Base-by-base conservation (phyloP, 2,113 vertebrate genomes). In the Elaphurus davidianus region DNA sequence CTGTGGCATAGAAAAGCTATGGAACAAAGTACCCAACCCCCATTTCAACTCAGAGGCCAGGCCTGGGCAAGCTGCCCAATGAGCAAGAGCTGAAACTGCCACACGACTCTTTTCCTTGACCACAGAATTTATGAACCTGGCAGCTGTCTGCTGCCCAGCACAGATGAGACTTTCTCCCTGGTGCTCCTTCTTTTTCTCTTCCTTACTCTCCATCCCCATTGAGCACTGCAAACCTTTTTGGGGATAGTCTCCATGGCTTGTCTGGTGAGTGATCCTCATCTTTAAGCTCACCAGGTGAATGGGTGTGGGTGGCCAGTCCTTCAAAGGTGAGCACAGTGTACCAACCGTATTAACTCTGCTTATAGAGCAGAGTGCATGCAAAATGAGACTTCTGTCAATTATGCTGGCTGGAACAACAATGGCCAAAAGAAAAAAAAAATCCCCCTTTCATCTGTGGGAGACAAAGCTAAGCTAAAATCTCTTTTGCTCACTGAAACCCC, bases 361-460 rank as follows among this genome's bases (percentile, higher is more conserved):
- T 89, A 57, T 52, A 12, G 86, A 83, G 30, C 2, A 0, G 4
- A 94, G 83, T 90, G n/a, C 12, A 84, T 87, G 87, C 43, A 64
- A 92, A 95, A 95, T 25, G 55, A 12, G 33, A 89, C 81, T 97
- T 97, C 36, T 55, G 43, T 97, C 64, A 95, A 47, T 93, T 87
- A 84, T 5, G 87, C 13, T 21, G 27, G 64, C 62, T 94, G 91
- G 27, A 95, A 91, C 91, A 94, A 89, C 62, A 62, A 45, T 94
- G 81, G 55, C 21, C 47, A 84, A 81, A 96, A 82, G 2, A 14
- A 78, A 96, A 83, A 55, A 67, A 81, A 54, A 43, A 40, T 59
- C 11, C 16, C 25, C 33, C 43, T 94, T 96, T 97, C 40, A 76
- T 74, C 47, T 36, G 4, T 74, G 82, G 57, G 82, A 91, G 96